Evolutionary conservation across 2,888 invertebrate species (phyloP).

Genomic region (Calliopum simillimum): DNA sequence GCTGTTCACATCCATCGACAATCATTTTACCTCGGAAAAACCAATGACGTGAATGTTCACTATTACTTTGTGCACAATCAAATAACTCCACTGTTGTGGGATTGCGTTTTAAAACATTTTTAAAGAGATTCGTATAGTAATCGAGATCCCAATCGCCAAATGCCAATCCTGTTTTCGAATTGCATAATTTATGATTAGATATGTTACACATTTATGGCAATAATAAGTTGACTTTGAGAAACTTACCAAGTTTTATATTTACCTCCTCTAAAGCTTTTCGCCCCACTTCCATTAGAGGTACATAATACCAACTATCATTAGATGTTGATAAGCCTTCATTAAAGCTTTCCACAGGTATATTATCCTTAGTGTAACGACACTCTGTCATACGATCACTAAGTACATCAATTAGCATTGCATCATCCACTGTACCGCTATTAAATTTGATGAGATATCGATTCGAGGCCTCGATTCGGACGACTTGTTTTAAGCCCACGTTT

Average conservation of each 20-base stretch:
- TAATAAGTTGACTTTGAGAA: slow-evolving; percentile 51
- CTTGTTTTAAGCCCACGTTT: slow-evolving; percentile 80
- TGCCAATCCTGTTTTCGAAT: slow-evolving; percentile 75
- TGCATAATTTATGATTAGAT: slow-evolving; percentile 51
- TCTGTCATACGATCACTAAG: slow-evolving; percentile 95
- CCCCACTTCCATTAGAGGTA: slow-evolving; percentile 84
- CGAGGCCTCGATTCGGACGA: slow-evolving; percentile 85
- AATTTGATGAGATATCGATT: slow-evolving; percentile 79
- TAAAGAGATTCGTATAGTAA: slow-evolving; percentile 89
- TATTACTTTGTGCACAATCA: slow-evolving; percentile 97
- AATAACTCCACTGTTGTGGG: slow-evolving; percentile 98
- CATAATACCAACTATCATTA: slow-evolving; percentile 84
- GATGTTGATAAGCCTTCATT: slow-evolving; percentile 74
- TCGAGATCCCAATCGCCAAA: slow-evolving; percentile 94
- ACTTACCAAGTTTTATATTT: slow-evolving; percentile 73
- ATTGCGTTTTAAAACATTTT: slow-evolving; percentile 84
- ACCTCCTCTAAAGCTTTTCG: slow-evolving; percentile 83
- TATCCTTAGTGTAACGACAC: slow-evolving; percentile 80
- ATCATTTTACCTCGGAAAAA: slow-evolving; percentile 94
- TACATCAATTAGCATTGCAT: slow-evolving; percentile 68
- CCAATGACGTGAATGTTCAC: slow-evolving; percentile 99
- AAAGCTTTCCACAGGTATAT: slow-evolving; percentile 75
- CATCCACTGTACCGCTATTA: slow-evolving; percentile 34
- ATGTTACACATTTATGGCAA: background rate
- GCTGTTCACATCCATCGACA: slow-evolving; percentile 81